Evolutionary conservation across 2,113 vertebrate species (phyloP), one percentile per base, ranked within the genome.

Genomic region (Agapornis roseicollis): DNA sequence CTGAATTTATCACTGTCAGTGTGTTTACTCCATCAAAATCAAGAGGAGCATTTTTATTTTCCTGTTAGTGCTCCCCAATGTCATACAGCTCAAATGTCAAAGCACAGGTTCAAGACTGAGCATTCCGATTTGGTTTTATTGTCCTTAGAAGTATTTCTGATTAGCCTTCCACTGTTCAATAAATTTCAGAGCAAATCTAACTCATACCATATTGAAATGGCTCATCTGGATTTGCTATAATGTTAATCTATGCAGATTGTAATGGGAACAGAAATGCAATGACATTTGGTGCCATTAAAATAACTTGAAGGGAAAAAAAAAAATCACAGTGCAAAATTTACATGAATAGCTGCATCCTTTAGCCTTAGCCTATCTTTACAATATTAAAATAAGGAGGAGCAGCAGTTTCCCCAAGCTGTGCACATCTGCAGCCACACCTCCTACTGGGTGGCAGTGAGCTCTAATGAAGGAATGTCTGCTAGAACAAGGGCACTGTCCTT

Each of bases 231-330:
- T 92, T 95, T 94, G 83, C 83, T 93, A 82, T 79, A 91, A 91
- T 86, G 92, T 96, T 96, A 96, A 93, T 94, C 96, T 96, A 93
- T 93, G 92, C 92, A 95, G 80, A 93, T 91, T 69, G 83, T 78
- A 95, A 95, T 82, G 64, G 80, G 37, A 94, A 88, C 41, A 92
- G 82, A 93, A 93, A 93, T 42, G 85, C 81, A 95, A 89, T 89
- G 84, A 95, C 85, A 93, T 94, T 93, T 88, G 66, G 74, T 65
- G 87, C 76, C 68, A 88, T 84, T 92, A 89, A 81, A 92, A 58
- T 85, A 96, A 92, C 77, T 64, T 53, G 63, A 82, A 80, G 71
- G 58, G n/a, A 81, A 66, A 81, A 94, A 74, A 95, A 92, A 80
- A 66, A 46, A 19, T 18, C 55, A 70, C 41, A 60, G 55, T 10